These are phyloP conservation scores for Ceratothoa steindachneri DNA, from an alignment of 2,888 invertebrate species.

Conservation along the genomic window DNA sequence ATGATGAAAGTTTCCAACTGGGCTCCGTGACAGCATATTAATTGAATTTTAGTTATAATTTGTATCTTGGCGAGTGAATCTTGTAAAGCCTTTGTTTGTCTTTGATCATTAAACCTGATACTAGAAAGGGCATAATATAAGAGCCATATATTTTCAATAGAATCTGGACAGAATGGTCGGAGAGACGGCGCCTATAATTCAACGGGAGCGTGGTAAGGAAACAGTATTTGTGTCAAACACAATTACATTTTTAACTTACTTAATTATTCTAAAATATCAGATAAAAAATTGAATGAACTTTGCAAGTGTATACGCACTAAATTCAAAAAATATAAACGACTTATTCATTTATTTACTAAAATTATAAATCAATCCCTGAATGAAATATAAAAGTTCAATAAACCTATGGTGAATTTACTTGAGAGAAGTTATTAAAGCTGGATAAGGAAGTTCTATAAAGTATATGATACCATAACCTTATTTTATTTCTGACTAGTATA, in stretches of 20 bases:
- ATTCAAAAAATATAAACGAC: too few species aligned
- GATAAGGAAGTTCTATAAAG: too few species aligned
- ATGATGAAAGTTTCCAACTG: slow-evolving; percentile 22
- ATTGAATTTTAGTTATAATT: slow-evolving; percentile 47
- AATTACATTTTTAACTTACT: background rate
- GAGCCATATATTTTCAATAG: background rate
- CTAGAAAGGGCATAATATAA: background rate
- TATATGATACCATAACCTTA: too few species aligned
- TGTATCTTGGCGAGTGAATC: slow-evolving; percentile 42
- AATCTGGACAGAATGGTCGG: background rate
- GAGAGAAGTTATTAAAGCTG: too few species aligned
- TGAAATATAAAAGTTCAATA: too few species aligned
- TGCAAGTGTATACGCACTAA: too few species aligned
- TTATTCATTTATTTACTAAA: too few species aligned
- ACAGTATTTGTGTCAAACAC: background rate
- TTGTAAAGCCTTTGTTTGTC: slow-evolving; percentile 37
- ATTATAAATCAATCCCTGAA: too few species aligned
- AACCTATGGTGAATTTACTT: too few species aligned
- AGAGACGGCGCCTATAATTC: background rate
- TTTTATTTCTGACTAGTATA: too few species aligned
- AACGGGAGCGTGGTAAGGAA: background rate
- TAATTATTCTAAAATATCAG: background rate
- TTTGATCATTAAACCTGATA: slow-evolving; percentile 16
- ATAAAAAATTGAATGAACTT: too few species aligned
- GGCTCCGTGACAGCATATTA: slow-evolving; percentile 45